These are phyloP conservation scores for Cryptus armator DNA, from an alignment of 2,888 invertebrate genomes.

Conservation along the genomic window DNA sequence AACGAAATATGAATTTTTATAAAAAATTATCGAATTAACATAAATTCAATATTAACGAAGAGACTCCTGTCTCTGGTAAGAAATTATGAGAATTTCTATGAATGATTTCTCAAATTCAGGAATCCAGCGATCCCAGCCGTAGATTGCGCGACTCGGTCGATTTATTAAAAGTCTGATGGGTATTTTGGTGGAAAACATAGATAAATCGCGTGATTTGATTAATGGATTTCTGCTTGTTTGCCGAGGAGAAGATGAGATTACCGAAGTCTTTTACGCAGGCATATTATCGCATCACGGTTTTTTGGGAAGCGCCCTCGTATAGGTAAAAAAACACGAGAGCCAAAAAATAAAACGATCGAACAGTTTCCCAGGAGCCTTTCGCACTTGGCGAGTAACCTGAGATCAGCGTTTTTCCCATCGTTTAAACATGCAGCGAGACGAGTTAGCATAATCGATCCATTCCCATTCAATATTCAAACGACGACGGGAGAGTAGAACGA, in stretches of 20 bases:
- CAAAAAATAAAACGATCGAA: not conserved
- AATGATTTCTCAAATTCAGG: slow-evolving; percentile 31
- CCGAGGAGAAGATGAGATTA: slow-evolving; percentile 45
- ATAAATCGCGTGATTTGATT: slow-evolving; percentile 62
- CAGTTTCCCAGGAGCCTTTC: slow-evolving; percentile 66
- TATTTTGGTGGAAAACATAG: slow-evolving; percentile 53
- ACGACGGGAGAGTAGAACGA: slow-evolving; percentile 49
- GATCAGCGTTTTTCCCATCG: slow-evolving; percentile 65
- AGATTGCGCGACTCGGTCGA: slow-evolving; percentile 40
- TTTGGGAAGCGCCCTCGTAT: slow-evolving; percentile 41
- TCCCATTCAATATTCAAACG: slow-evolving; percentile 77
- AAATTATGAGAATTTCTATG: slow-evolving; percentile 41
- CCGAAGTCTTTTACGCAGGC: slow-evolving; percentile 14
- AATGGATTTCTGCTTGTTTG: slow-evolving; percentile 46
- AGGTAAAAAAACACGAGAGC: slow-evolving; percentile 30
- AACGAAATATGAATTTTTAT: slow-evolving; percentile 2
- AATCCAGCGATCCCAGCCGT: slow-evolving; percentile 42
- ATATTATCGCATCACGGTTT: slow-evolving; percentile 40
- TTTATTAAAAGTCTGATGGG: slow-evolving; percentile 58
- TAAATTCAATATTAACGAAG: slow-evolving; percentile 2
- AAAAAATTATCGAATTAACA: slow-evolving; percentile 20
- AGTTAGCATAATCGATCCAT: slow-evolving; percentile 81
- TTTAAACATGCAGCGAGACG: slow-evolving; percentile 68
- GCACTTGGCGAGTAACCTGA: slow-evolving; percentile 38
- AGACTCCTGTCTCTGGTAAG: slow-evolving; percentile 3